A percentile compares a stretch with the other conserved stretches of the same genome.
Conservation (phyloP, 2,113 vertebrate genomes). For the Columbina picui region DNA sequence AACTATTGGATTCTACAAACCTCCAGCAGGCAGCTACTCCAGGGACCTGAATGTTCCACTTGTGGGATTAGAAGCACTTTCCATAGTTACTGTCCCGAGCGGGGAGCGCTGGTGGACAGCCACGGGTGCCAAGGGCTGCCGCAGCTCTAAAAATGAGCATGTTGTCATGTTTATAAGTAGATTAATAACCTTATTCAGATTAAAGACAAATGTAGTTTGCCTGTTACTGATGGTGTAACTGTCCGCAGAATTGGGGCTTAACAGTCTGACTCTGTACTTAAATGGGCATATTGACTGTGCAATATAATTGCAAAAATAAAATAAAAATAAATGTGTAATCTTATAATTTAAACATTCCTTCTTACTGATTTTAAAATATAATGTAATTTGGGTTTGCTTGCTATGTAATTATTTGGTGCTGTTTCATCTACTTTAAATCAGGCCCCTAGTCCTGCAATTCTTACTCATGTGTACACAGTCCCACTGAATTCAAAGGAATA, state of each 20-base stretch:
- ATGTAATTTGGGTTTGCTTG: not conserved
- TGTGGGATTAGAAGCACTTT: not conserved
- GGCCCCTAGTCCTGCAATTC: not conserved
- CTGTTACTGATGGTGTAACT: not conserved
- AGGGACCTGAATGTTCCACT: not conserved
- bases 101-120: not conserved
- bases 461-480: not conserved
- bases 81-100: not conserved
- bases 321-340: not conserved
- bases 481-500: not conserved
- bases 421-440: constrained; percentile 8
- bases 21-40: not conserved
- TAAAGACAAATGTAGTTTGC: not conserved
- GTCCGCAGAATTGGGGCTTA: not conserved
- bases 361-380: not conserved
- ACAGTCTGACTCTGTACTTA: not conserved
- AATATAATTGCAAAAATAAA: not conserved
- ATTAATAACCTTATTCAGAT: not conserved
- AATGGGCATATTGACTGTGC: not conserved
- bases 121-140: not conserved
- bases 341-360: not conserved
- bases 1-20: not conserved
- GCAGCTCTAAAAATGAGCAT: not conserved
- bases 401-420: not conserved
- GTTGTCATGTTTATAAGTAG: not conserved